Conservation (phyloP, 2,797 vertebrate species). For the Dromococcyx pavoninus region DNA sequence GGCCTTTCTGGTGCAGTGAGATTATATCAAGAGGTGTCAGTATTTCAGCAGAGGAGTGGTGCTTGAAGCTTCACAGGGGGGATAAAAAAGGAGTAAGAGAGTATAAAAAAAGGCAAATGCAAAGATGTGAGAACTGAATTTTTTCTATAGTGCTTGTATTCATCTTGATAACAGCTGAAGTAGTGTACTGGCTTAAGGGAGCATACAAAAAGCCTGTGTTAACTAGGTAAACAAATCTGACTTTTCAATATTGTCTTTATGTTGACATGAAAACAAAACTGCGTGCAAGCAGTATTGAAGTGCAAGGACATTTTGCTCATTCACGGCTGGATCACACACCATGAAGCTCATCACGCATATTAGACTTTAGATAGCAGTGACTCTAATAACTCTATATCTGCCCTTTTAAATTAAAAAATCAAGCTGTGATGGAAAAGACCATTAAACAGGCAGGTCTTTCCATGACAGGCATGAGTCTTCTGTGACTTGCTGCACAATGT, state of each 20-base stretch:
- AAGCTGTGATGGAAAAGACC: neutral
- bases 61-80: neutral
- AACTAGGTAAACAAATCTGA: conserved; percentile 1
- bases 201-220: neutral
- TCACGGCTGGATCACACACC: neutral
- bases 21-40: neutral
- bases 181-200: neutral
- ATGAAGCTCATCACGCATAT: neutral
- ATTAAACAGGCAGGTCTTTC: neutral
- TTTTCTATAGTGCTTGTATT: neutral
- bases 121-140: neutral
- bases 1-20: neutral
- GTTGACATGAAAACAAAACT: neutral
- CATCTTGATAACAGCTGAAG: neutral
- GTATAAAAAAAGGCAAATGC: neutral
- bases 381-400: neutral
- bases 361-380: neutral
- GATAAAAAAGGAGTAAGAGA: neutral
- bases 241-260: neutral
- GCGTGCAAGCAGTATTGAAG: neutral
- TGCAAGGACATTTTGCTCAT: neutral
- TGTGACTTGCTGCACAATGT: neutral
- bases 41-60: neutral
- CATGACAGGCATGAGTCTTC: neutral
- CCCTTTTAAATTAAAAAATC: neutral